Conservation (phyloP, 2,888 invertebrate genomes). For the Ochropleura plecta region DNA sequence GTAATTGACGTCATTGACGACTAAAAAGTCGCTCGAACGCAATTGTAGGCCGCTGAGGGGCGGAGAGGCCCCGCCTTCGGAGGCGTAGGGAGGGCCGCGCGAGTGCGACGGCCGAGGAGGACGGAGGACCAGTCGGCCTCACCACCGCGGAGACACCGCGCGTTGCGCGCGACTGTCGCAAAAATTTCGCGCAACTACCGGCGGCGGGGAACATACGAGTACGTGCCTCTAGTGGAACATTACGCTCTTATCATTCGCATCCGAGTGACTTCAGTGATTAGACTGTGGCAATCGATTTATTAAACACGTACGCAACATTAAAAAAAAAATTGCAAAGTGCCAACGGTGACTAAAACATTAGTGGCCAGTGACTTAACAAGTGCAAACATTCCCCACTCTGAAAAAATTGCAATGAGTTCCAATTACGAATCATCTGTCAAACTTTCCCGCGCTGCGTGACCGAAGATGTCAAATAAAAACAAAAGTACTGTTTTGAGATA, state of each 20-base stretch:
- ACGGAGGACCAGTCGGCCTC: conserved; percentile 86
- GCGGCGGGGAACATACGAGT: conserved; percentile 53
- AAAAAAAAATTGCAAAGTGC: conserved; percentile 18
- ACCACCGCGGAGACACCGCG: conserved; percentile 84
- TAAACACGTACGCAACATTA: conserved; percentile 7
- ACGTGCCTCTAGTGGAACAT: conserved; percentile 57
- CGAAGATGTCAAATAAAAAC: conserved; percentile 71
- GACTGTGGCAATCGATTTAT: conserved; percentile 47
- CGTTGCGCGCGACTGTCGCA: conserved; percentile 79
- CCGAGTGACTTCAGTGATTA: conserved; percentile 57
- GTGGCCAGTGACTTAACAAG: conserved; percentile 61
- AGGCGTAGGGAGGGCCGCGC: conserved; percentile 87
- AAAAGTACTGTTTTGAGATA: conserved; percentile 66
- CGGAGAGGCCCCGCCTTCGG: conserved; percentile 79
- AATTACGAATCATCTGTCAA: conserved; percentile 61
- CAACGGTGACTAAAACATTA: conserved; percentile 51
- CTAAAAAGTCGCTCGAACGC: conserved; percentile 77
- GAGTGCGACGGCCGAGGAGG: conserved; percentile 79
- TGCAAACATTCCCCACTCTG: conserved; percentile 22
- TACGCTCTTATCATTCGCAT: conserved; percentile 45
- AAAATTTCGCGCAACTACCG: conserved; percentile 71
- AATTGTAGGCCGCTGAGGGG: conserved; percentile 70
- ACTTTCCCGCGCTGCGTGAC: conserved; percentile 63
- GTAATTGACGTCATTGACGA: conserved; percentile 80
- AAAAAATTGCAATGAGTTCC: conserved; percentile 69